Conservation (phyloP, 2,113 vertebrate genomes). For the Psilopsiagon aymara region DNA sequence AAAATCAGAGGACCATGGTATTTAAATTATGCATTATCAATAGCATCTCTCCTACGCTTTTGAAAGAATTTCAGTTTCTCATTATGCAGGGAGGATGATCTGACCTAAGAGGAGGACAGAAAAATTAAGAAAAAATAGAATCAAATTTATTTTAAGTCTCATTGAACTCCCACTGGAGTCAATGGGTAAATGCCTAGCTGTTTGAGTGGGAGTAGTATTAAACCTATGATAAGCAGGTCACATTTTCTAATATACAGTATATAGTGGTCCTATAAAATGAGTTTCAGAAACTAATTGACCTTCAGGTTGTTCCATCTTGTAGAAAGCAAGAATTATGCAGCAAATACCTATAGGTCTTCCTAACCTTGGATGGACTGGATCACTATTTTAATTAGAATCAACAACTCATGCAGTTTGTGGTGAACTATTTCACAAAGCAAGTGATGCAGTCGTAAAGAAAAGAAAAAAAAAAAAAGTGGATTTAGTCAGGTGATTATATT, state of each 20-base stretch:
- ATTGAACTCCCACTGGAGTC: conserved; percentile 21
- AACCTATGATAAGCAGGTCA: background rate
- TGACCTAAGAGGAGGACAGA: conserved; percentile 2
- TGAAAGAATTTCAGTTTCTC: background rate
- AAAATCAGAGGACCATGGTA: background rate
- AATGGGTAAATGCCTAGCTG: background rate
- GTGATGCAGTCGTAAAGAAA: background rate
- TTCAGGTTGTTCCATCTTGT: background rate
- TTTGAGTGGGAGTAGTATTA: conserved; percentile 27
- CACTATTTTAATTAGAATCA: background rate
- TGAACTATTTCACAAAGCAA: background rate
- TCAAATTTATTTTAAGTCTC: conserved; percentile 1
- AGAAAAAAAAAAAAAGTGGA: background rate
- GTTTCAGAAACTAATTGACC: background rate
- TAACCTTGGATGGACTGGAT: background rate
- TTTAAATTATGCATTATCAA: background rate
- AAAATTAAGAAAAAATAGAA: conserved; percentile 33
- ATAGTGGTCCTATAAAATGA: background rate
- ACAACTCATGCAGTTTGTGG: background rate
- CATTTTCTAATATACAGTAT: background rate
- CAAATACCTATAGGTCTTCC: background rate
- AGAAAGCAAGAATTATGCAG: background rate
- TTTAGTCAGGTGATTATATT: background rate
- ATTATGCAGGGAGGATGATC: background rate
- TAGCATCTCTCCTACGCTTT: background rate